Base-by-base conservation (phyloP, 2,113 vertebrate species). In the Zingel zingel region DNA sequence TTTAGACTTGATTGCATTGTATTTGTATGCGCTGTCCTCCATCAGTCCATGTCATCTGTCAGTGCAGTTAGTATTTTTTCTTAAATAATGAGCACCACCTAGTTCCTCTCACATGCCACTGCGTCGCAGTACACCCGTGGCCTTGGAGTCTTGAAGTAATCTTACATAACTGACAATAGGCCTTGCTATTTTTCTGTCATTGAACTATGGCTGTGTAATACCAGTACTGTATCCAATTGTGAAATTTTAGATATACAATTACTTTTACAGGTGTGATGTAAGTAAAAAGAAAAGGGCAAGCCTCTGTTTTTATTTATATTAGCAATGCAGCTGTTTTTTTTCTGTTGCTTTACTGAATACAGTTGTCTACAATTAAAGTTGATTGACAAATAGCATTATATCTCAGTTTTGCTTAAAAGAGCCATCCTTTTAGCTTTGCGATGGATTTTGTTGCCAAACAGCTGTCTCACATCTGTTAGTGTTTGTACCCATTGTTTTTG, bases 41-140 rank as follows among this genome's bases (percentile, higher is more conserved):
- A 45, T 43, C 33, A 39, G 58, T 54, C 19, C 16, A 39, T 63
- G 21, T 39, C 21, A 64, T 74, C 53, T 16, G 14, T 57, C 12
- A 61, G n/a, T 82, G 47, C 25, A 45, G 2, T 77, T 61, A 43
- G 39, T 43, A 43, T 51, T 68, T 27, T 33, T 11, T 23, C 25
- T 16, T 64, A 19, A 18, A 74, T n/a, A 65, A 61, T 76, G 36
- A 80, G 18, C 23, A 27, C 16, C 23, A 53, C 8, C 11, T 21
- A 54, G 30, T 68, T 78, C 36, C 18, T 43, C 36, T 85, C 18
- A 36, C 33, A 82, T 77, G 25, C 47, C 36, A 36, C 67, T 45
- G 36, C 16, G 14, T 61, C 21, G 2, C 51, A 82, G 36, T 27
- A 47, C 15, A 72, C 9, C 14, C 14, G 33, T 66, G 21, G 63